Evolutionary conservation across 2,888 invertebrate species (phyloP), one percentile per base, ranked within the genome.

Genomic region (Eustalomyia histrio): DNA sequence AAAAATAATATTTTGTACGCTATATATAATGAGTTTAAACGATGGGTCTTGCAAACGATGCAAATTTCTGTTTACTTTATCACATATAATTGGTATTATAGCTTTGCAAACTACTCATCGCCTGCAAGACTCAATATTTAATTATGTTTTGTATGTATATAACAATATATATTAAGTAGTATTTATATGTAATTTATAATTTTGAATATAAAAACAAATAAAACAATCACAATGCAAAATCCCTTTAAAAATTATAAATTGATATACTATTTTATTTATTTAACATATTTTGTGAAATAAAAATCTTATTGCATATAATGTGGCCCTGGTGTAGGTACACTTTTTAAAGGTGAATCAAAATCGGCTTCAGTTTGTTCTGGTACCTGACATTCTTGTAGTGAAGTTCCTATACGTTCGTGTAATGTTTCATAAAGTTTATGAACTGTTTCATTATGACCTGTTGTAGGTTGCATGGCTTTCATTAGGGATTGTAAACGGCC

Each of bases 401-500:
- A 94, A 4, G 93, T 91, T 72, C 94, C 94, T 86, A 97, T 94
- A 87, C 96, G 96, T 85, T 96, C 96, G 85, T 94, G 94, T 76
- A 97, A 91, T 24, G 93, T 91, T 87, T 95, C 94, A 90, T 96
- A 96, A 33, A 96, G 91, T 86, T 92, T 94, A 86, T 96, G 96
- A 0, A 97, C 96, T 80, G 95, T 94, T 87, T 97, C 97, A 89
- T 95, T 95, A 87, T 97, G 97, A 89, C 97, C 94, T 24, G 94
- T 92, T 0, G 94, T 94, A 0, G 94, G 94, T 69, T 88, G 88
- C 86, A 88, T 88, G 7, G 90, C 87, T 83, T 91, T 91, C 92
- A 97, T 94, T 17, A 97, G 91, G 0, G 95, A 94, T 83, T 95
- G 95, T 80, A 97, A 91, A 83, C 97, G 93, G 0, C 88, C 87